phyloP scores from a whole-genome alignment of 2,113 vertebrate species.

The Phainopepla nitens region DNA sequence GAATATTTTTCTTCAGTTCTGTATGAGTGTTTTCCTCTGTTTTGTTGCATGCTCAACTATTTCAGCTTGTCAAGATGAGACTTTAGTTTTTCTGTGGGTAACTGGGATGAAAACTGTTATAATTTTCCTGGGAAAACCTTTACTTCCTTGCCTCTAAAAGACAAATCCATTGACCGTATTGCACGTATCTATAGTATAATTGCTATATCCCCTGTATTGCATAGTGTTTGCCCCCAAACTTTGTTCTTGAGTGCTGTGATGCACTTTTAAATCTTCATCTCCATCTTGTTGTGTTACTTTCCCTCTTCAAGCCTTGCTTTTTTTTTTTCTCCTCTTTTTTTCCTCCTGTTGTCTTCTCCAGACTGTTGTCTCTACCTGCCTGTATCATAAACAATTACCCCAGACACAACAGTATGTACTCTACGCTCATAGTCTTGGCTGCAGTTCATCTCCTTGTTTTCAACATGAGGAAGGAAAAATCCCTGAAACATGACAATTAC shows the following conservation, averaged over 20 bases:
- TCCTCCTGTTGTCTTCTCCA: background rate
- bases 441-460: background rate
- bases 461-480: constrained; percentile 2
- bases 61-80: background rate
- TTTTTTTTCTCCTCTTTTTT: background rate
- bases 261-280: background rate
- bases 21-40: background rate
- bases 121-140: background rate
- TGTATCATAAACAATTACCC: background rate
- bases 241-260: background rate
- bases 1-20: background rate
- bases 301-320: background rate
- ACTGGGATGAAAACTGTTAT: background rate
- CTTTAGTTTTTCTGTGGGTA: background rate
- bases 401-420: background rate
- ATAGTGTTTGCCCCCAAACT: background rate
- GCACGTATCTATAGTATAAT: background rate
- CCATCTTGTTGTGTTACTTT: background rate
- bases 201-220: background rate
- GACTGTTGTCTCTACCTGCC: background rate
- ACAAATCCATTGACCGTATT: background rate
- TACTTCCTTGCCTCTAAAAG: background rate
- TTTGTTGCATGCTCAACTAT: background rate
- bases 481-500: background rate
- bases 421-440: background rate